Base-by-base conservation (phyloP, 64 coral and sea anemone genomes). In the Montipora sp. region DNA sequence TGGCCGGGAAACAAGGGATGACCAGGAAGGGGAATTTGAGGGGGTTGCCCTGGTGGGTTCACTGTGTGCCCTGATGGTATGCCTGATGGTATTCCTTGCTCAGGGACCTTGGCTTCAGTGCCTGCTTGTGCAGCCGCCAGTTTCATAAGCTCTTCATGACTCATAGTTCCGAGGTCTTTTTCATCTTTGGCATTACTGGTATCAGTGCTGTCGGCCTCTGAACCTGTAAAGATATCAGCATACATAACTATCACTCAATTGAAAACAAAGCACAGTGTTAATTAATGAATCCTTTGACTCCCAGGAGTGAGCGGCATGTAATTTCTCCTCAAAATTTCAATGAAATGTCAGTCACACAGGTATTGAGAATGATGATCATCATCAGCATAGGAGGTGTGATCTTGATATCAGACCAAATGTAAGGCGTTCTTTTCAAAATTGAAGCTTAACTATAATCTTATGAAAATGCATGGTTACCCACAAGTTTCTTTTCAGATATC, bases 91-190 rank as follows among this genome's bases (percentile, higher is more conserved):
- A 44, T 22, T 8, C 68, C 70, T 49, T 75, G 76, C 71, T 82
- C n/a, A 75, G 78, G 60, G 49, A 70, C 68, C 59, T 70, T 18
- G 48, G 60, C 27, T 75, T 92, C 88, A 75, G 49, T 72, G 74
- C 63, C 75, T 22, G 95, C 81, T 73, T 96, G 90, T 67, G 87
- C 95, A 19, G 92, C 91, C 53, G 90, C 95, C 3, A 92, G 88
- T 73, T 94, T 88, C 93, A 94, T 94, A 8, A 94, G 80, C 15
- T 94, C 93, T 60, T 94, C 87, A 3, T 94, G 93, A 51, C 93
- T 94, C 93, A 94, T 94, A 14, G 82, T 94, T 79, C 93, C 93
- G 45, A 94, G 87, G 15, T 94, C 93, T 43, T 94, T 92, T 7
- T 90, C 88, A 77, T 84, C 89, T 59, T 53, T 94, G 73, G 66